A percentile compares a stretch with the other conserved stretches of the same genome.
Conservation (phyloP, 2,888 invertebrate genomes). For the Caenorhabditis doughertyi region DNA sequence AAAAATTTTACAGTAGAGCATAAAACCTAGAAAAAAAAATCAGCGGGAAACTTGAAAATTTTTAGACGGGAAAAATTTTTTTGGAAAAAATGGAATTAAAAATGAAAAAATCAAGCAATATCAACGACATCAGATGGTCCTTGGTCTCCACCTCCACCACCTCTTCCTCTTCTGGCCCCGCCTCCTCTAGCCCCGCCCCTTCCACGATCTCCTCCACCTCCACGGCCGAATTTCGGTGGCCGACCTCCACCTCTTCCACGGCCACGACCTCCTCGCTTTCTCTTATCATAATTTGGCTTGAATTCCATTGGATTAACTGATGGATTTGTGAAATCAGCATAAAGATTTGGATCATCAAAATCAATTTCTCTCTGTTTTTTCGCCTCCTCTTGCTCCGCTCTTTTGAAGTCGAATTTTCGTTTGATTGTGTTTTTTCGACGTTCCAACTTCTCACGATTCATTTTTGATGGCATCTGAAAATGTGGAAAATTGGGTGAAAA, state of each 20-base stretch:
- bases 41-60: too few relatives aligned
- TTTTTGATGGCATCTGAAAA: constrained; percentile 43
- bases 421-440: constrained; percentile 19
- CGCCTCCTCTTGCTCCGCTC: background rate
- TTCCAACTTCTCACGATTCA: constrained; percentile 14
- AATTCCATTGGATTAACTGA: background rate
- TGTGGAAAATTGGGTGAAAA: background rate
- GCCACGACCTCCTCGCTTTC: background rate
- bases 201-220: background rate
- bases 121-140: too few relatives aligned
- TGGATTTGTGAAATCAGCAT: constrained; percentile 52
- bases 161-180: background rate
- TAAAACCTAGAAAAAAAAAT: too few relatives aligned
- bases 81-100: too few relatives aligned
- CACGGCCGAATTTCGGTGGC: too few relatives aligned
- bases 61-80: too few relatives aligned
- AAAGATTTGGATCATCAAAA: constrained; percentile 51
- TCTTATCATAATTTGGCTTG: background rate
- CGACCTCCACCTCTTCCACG: background rate
- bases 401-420: constrained; percentile 1
- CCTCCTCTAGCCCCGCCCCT: background rate
- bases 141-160: background rate
- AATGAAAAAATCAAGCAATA: too few relatives aligned
- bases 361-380: constrained; percentile 17
- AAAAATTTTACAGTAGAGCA: too few relatives aligned